Evolutionary conservation across 2,888 invertebrate species (phyloP), one percentile per base, ranked within the genome.

Genomic region (Drosophila lutescens): DNA sequence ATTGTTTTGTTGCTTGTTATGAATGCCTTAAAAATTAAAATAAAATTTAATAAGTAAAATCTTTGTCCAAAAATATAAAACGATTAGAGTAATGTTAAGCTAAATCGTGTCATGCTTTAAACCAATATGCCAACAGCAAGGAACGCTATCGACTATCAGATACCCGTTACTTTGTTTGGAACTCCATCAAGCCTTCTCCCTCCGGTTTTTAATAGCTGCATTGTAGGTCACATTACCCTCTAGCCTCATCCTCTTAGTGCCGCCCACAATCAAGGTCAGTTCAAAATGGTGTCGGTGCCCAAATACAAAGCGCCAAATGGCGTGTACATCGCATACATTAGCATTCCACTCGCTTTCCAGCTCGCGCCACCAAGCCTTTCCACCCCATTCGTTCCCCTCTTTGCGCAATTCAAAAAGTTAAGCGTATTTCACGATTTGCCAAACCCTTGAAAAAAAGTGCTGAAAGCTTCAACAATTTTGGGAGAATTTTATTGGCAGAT

Each of bases 191-290:
- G 7, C 7, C 44, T 13, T 6, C 23, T 23, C 23, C 13, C 15
- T 13, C 4, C 3, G 34, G 0, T 50, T 34, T 34, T 47, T 47
- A 44, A 47, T 15, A 17, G 34, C 13, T 20, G 34, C 15, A 50
- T 13, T 13, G n/a, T 26, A n/a, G 7, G 10, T 55, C 32, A 20
- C 34, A 23, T 44, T 15, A 34, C 15, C 34, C 34, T 12, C 34
- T n/a, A 44, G 38, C 55, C 60, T 10, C 54, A 44, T 38, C 17
- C 12, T 51, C 50, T 50, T 34, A 66, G 60, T 8, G 47, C 34
- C 20, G 13, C 17, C 34, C 51, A 30, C 30, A n/a, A 20, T 59
- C 69, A 77, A 78, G 81, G 69, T 70, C 74, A 74, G 53, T 62
- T 58, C 60, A 73, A 65, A 68, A 61, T 65, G 53, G 54, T 60